phyloP scores from a whole-genome alignment of 2,113 vertebrate species.

The Phrynosoma platyrhinos region DNA sequence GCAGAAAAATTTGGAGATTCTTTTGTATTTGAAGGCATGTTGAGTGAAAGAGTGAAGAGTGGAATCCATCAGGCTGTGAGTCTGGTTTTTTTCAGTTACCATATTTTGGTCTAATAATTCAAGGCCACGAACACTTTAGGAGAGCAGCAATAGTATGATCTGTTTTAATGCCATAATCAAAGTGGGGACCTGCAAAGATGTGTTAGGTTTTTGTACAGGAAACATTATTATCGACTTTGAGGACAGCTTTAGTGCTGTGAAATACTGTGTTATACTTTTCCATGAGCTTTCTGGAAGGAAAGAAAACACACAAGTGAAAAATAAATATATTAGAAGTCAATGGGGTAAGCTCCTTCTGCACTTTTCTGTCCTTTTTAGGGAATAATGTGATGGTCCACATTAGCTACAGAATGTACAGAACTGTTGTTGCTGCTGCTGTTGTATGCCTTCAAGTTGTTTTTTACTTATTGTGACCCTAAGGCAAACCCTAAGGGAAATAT shows the following conservation, averaged over 20 bases:
- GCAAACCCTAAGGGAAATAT: too few relatives aligned
- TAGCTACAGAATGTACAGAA: not conserved
- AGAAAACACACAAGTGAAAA: not conserved
- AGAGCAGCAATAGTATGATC: not conserved
- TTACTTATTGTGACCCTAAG: too few relatives aligned
- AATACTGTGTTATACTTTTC: not conserved
- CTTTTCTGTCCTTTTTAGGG: not conserved
- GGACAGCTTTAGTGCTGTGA: not conserved
- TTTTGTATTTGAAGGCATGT: slow-evolving; percentile 94
- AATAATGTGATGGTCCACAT: not conserved
- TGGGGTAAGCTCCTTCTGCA: too few relatives aligned
- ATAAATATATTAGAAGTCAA: not conserved
- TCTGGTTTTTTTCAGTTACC: slow-evolving; percentile 29
- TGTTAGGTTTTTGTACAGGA: not conserved
- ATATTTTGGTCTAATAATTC: slow-evolving; percentile 9
- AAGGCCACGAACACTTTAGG: not conserved
- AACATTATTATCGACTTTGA: not conserved
- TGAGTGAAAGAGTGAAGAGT: slow-evolving; percentile 89
- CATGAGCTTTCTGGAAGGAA: not conserved
- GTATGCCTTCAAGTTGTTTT: too few relatives aligned
- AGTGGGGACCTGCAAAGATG: not conserved
- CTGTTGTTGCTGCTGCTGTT: not conserved
- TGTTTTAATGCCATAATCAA: not conserved
- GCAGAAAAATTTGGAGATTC: slow-evolving; percentile 96
- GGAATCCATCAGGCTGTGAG: slow-evolving; percentile 90